Percentiles rank a stretch among this genome's conserved stretches.
These are phyloP conservation scores for Agrenia bidenticulata DNA, from an alignment of 2,888 invertebrate species.

Conservation along the genomic window DNA sequence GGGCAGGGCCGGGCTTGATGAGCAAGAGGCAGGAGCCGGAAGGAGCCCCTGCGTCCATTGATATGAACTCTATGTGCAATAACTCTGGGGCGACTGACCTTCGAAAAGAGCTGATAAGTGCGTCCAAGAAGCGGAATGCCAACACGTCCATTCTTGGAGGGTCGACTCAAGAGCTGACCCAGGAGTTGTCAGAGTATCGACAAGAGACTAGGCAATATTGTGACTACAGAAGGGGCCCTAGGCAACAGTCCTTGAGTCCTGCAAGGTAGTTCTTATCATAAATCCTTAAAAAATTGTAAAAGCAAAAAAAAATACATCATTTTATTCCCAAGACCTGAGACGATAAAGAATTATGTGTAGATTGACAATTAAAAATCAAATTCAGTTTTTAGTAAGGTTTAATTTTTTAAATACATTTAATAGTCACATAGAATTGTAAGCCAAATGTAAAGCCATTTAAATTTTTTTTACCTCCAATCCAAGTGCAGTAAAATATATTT, in stretches of 20 bases:
- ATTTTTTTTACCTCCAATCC: too few species aligned
- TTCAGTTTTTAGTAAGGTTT: too few species aligned
- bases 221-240: slow-evolving; percentile 42
- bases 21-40: slow-evolving; percentile 54
- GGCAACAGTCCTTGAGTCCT: slow-evolving; percentile 38
- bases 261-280: slow-evolving; percentile 27
- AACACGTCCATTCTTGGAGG: slow-evolving; percentile 22
- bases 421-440: too few species aligned
- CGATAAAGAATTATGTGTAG: too few species aligned
- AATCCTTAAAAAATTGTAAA: too few species aligned
- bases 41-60: slow-evolving; percentile 53
- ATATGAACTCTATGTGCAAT: slow-evolving; percentile 22
- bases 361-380: too few species aligned
- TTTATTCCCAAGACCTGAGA: too few species aligned
- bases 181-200: slow-evolving; percentile 51
- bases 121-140: slow-evolving; percentile 47
- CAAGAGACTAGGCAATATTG: slow-evolving; percentile 52
- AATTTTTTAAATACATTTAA: too few species aligned
- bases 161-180: slow-evolving; percentile 36
- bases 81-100: slow-evolving; percentile 34
- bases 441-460: too few species aligned
- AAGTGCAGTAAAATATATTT: too few species aligned
- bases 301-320: too few species aligned
- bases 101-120: slow-evolving; percentile 51
- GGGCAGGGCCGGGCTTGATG: slow-evolving; percentile 5